A percentile compares a stretch with the other conserved stretches of the same genome.
Conservation (phyloP, 2,888 invertebrate genomes). For the Apotomis capreana region DNA sequence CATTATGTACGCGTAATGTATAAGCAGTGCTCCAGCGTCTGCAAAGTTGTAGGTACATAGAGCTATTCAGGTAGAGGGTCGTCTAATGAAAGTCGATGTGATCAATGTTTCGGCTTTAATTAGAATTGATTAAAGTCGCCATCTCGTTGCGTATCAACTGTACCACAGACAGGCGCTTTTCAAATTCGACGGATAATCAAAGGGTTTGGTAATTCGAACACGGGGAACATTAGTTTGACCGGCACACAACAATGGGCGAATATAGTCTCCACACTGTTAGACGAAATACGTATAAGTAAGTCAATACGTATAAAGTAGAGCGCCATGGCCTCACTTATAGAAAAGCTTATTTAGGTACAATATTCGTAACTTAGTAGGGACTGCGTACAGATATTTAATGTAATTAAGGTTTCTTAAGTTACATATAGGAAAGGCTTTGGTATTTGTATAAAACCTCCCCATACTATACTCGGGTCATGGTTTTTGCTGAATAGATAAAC, state of each 20-base stretch:
- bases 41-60: conserved; percentile 58
- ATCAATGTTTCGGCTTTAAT: conserved; percentile 70
- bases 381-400: too few relatives aligned
- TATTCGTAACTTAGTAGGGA: too few relatives aligned
- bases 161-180: conserved; percentile 44
- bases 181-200: conserved; percentile 46
- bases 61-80: conserved; percentile 65
- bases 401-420: too few relatives aligned
- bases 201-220: conserved; percentile 42
- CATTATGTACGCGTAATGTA: conserved; percentile 45
- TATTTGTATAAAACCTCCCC: too few relatives aligned
- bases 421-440: too few relatives aligned
- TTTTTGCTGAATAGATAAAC: too few relatives aligned
- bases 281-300: not conserved
- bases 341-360: conserved; percentile 6
- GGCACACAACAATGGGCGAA: conserved; percentile 33
- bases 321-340: not conserved
- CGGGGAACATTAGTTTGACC: conserved; percentile 36
- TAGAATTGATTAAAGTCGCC: conserved; percentile 67
- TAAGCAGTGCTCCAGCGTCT: conserved; percentile 49
- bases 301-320: conserved; percentile 24
- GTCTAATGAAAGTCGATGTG: conserved; percentile 69
- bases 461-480: too few relatives aligned
- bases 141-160: conserved; percentile 49
- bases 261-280: conserved; percentile 16